Conservation (phyloP, 2,888 invertebrate genomes). For the Ypsolopha scabrella region DNA sequence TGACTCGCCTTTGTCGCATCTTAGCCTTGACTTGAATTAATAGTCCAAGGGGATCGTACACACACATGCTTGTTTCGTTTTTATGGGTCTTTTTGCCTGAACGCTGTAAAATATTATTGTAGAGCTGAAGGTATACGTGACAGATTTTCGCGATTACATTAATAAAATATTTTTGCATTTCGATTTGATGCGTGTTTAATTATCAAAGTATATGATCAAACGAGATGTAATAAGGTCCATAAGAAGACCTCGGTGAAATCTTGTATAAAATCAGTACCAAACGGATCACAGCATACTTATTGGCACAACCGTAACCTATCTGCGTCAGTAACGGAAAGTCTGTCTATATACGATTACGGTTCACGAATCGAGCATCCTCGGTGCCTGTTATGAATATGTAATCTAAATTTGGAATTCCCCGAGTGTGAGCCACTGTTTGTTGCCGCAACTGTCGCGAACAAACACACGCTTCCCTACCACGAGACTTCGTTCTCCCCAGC, state of each 20-base stretch:
- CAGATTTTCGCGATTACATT: too few relatives aligned
- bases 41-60: slow-evolving; percentile 37
- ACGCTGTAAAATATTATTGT: slow-evolving; percentile 5
- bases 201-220: too few relatives aligned
- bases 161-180: too few relatives aligned
- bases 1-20: slow-evolving; percentile 62
- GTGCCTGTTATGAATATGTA: slow-evolving; percentile 67
- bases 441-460: slow-evolving; percentile 47
- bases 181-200: too few relatives aligned
- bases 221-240: too few relatives aligned
- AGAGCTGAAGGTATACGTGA: not conserved
- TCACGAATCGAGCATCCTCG: slow-evolving; percentile 50
- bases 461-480: slow-evolving; percentile 49
- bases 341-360: slow-evolving; percentile 24
- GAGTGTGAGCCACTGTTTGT: slow-evolving; percentile 63
- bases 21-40: slow-evolving; percentile 55
- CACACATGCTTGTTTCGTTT: slow-evolving; percentile 22
- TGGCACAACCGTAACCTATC: slow-evolving; percentile 17
- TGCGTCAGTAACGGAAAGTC: slow-evolving; percentile 35
- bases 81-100: slow-evolving; percentile 19
- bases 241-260: too few relatives aligned
- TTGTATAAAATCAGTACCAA: too few relatives aligned
- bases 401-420: slow-evolving; percentile 65
- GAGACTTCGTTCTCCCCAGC: not conserved
- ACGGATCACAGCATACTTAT: not conserved